Conservation (phyloP, 2,888 invertebrate genomes). For the Peribatodes rhomboidaria region DNA sequence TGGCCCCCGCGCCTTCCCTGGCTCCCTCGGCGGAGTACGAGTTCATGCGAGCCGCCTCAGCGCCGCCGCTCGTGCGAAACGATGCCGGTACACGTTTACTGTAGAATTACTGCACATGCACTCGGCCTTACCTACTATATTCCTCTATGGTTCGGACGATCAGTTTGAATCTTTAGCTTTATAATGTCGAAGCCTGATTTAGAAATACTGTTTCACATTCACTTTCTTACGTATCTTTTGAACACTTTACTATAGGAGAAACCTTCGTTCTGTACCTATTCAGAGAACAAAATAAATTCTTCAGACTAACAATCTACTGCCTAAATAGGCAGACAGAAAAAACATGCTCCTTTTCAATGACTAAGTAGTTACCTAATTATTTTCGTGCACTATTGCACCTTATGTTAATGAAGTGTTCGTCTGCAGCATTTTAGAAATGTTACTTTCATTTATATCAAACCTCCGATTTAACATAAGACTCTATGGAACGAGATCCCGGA, state of each 20-base stretch:
- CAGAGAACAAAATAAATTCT: too few species aligned
- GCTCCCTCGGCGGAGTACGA: slow-evolving; percentile 68
- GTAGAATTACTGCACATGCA: slow-evolving; percentile 63
- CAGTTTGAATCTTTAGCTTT: too few species aligned
- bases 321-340: too few species aligned
- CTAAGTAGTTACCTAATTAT: slow-evolving; percentile 28
- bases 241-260: too few species aligned
- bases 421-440: slow-evolving; percentile 48
- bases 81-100: slow-evolving; percentile 79
- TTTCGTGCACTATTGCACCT: slow-evolving; percentile 56
- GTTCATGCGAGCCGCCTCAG: slow-evolving; percentile 69
- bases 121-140: slow-evolving; percentile 40
- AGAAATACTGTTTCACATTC: neutral
- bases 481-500: too few species aligned
- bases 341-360: too few species aligned
- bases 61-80: slow-evolving; percentile 61
- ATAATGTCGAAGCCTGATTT: too few species aligned
- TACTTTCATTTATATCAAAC: slow-evolving; percentile 17
- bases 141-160: too few species aligned
- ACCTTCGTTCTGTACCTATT: too few species aligned
- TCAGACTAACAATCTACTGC: too few species aligned
- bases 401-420: slow-evolving; percentile 37
- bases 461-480: too few species aligned
- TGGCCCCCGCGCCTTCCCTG: slow-evolving; percentile 53
- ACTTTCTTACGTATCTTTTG: neutral